Conservation (phyloP, 1,140 invertebrate genomes). For the Venturia canescens region DNA sequence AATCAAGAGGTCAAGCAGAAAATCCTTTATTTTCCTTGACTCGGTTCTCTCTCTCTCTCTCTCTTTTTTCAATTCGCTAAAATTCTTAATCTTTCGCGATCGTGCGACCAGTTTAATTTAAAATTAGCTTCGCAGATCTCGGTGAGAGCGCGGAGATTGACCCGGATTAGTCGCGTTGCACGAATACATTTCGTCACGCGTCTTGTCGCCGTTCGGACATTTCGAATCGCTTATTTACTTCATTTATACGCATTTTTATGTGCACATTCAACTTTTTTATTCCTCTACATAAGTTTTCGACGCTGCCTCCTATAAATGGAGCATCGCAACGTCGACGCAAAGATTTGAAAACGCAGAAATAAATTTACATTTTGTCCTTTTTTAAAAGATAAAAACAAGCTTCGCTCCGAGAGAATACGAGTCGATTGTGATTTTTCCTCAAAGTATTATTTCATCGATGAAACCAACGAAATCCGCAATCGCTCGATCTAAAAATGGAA, state of each 20-base stretch:
- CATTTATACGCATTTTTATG: background rate
- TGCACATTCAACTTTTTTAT: background rate
- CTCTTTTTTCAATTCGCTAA: background rate
- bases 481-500: no score
- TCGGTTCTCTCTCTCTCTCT: background rate
- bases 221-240: slow-evolving; percentile 19
- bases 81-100: background rate
- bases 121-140: slow-evolving; percentile 25
- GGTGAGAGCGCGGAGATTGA: slow-evolving; percentile 15
- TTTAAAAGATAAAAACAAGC: no score
- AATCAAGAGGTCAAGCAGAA: no score
- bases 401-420: no score
- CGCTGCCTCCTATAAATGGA: background rate
- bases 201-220: slow-evolving; percentile 1
- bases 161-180: slow-evolving; percentile 27
- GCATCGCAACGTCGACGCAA: no score
- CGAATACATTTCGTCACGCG: slow-evolving; percentile 26
- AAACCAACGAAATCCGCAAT: no score
- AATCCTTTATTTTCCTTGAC: background rate
- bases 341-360: no score
- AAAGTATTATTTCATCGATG: no score
- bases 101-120: slow-evolving; percentile 16
- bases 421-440: no score
- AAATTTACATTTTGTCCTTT: no score
- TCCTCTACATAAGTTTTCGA: no score